Evolutionary conservation across 2,113 vertebrate species (phyloP).

Genomic region (Euleptes europaea): DNA sequence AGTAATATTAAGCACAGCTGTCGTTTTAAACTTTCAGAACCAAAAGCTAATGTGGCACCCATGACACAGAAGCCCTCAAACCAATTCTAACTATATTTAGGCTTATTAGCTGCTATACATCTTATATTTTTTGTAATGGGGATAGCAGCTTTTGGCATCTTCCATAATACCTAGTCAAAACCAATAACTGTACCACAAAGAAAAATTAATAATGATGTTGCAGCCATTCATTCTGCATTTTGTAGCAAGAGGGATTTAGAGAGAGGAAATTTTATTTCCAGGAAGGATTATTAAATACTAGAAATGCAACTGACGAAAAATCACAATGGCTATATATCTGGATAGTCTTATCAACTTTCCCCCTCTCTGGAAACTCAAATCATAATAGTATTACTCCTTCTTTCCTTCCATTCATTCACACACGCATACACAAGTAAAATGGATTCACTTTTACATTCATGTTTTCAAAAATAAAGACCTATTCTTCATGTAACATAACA

Average conservation of each 20-base stretch:
- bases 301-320: conserved; percentile 17
- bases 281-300: not conserved
- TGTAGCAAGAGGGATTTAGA: not conserved
- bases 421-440: not conserved
- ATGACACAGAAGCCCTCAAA: too few species aligned
- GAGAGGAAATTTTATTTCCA: conserved; percentile 18
- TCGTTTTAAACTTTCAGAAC: not conserved
- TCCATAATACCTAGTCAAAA: not conserved
- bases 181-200: not conserved
- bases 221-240: conserved; percentile 22
- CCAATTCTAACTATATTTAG: too few species aligned
- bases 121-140: too few species aligned
- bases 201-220: conserved; percentile 33
- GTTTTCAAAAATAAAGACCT: not conserved
- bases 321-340: conserved; percentile 22
- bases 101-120: too few species aligned
- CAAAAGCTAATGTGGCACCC: too few species aligned
- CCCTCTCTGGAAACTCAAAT: not conserved
- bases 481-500: conserved; percentile 14
- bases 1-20: not conserved
- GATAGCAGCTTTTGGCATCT: too few species aligned
- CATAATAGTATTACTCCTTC: not conserved
- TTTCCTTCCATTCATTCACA: not conserved
- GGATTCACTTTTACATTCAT: not conserved
- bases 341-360: not conserved